These are phyloP conservation scores for Crepidodera aurea DNA, from an alignment of 2,888 invertebrate genomes.

Conservation along the genomic window DNA sequence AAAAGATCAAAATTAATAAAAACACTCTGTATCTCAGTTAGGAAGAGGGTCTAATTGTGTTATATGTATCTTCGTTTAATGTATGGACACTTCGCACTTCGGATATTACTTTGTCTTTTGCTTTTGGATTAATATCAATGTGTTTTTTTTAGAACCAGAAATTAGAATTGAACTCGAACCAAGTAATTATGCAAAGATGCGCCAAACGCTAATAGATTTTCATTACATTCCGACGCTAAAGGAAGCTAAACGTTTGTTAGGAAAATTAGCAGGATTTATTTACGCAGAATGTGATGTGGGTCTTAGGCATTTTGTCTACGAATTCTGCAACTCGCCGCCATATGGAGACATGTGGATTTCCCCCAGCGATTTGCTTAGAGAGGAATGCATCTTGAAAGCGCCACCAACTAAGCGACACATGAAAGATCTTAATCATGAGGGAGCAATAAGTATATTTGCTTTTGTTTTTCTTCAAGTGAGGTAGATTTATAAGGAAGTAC, in stretches of 20 bases:
- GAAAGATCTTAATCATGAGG: slow-evolving; percentile 59
- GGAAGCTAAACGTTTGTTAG: slow-evolving; percentile 54
- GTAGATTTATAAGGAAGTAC: background rate
- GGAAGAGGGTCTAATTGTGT: no score
- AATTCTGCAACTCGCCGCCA: slow-evolving; percentile 49
- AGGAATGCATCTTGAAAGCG: slow-evolving; percentile 58
- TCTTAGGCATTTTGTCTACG: slow-evolving; percentile 48
- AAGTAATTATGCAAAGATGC: slow-evolving; percentile 30
- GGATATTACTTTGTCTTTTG: no score
- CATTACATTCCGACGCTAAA: slow-evolving; percentile 55
- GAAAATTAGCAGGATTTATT: slow-evolving; percentile 56
- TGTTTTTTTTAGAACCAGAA: slow-evolving; percentile 24
- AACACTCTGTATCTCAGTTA: no score
- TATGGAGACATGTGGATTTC: slow-evolving; percentile 58
- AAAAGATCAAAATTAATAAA: no score
- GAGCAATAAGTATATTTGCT: slow-evolving; percentile 54
- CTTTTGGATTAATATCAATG: no score
- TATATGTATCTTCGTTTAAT: no score
- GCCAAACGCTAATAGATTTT: slow-evolving; percentile 34
- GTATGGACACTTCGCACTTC: no score
- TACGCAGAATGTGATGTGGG: slow-evolving; percentile 53
- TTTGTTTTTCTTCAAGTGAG: background rate
- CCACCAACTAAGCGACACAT: slow-evolving; percentile 57
- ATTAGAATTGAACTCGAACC: slow-evolving; percentile 33
- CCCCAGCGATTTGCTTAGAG: slow-evolving; percentile 60